phyloP scores from a whole-genome alignment of 2,113 vertebrate genomes.

The Tinamus guttatus region DNA sequence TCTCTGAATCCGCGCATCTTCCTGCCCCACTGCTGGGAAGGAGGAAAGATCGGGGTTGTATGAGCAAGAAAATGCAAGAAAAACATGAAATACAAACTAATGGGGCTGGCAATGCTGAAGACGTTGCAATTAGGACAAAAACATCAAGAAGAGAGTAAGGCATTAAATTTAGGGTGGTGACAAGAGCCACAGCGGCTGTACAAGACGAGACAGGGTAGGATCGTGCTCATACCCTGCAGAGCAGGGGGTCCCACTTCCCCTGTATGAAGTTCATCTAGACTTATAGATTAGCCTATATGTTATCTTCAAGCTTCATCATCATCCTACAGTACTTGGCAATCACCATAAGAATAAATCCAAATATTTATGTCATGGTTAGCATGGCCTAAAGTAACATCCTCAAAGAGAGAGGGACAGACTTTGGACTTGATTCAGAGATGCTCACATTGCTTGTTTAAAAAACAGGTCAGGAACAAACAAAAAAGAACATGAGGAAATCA shows the following conservation, averaged over 20 bases:
- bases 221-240: rapidly evolving
- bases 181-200: rapidly evolving
- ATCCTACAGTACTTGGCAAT: neutral
- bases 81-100: rapidly evolving
- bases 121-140: neutral
- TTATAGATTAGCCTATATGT: too few relatives aligned
- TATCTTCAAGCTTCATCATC: neutral
- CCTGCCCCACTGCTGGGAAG: neutral
- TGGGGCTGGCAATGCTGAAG: neutral
- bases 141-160: too few relatives aligned
- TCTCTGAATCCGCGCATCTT: neutral
- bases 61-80: neutral
- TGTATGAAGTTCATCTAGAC: neutral
- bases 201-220: rapidly evolving
- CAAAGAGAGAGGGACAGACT: neutral
- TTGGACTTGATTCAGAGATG: neutral
- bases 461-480: neutral
- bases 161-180: rapidly evolving
- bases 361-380: neutral
- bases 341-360: neutral
- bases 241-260: neutral
- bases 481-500: neutral
- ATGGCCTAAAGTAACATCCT: neutral
- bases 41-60: neutral
- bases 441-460: neutral